phyloP scores from a whole-genome alignment of 2,888 invertebrate species.

The Drosophila quinaria region DNA sequence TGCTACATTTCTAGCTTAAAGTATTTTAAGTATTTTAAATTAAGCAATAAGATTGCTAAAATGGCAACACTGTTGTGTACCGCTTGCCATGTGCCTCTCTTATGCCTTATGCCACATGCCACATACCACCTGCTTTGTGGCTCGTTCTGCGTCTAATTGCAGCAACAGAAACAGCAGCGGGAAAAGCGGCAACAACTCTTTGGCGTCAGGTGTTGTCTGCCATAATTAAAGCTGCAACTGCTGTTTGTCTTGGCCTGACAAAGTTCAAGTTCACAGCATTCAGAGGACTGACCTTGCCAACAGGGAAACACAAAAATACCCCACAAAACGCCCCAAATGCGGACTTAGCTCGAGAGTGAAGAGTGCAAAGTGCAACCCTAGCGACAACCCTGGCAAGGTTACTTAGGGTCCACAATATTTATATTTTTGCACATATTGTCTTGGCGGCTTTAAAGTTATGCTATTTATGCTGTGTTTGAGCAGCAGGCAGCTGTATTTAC shows the following conservation, averaged over 20 bases:
- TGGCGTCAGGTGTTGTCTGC: conserved; percentile 49
- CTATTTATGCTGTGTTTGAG: conserved; percentile 18
- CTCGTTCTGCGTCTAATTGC: conserved; percentile 49
- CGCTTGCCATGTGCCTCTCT: neutral
- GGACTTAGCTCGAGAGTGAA: conserved; percentile 35
- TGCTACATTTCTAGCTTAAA: no score
- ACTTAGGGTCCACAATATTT: conserved; percentile 29
- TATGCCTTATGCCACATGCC: conserved; percentile 10
- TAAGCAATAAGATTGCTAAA: no score
- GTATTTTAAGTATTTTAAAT: no score
- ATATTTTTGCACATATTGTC: conserved; percentile 2
- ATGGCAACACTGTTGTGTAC: neutral
- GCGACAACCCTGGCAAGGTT: conserved; percentile 39
- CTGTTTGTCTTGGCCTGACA: conserved; percentile 52
- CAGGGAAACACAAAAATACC: conserved; percentile 34
- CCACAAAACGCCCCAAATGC: conserved; percentile 12
- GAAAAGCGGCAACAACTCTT: conserved; percentile 12
- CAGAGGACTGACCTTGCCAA: conserved; percentile 48
- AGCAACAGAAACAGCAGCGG: conserved; percentile 23
- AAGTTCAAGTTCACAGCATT: conserved; percentile 59
- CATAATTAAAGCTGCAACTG: conserved; percentile 54
- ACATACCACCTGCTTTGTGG: conserved; percentile 1
- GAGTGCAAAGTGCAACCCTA: conserved; percentile 43
- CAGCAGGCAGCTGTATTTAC: conserved; percentile 1
- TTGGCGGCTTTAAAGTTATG: conserved; percentile 25